Evolutionary conservation across 2,888 invertebrate species (phyloP), one percentile per base, ranked within the genome.

Genomic region (Eudemis profundana): DNA sequence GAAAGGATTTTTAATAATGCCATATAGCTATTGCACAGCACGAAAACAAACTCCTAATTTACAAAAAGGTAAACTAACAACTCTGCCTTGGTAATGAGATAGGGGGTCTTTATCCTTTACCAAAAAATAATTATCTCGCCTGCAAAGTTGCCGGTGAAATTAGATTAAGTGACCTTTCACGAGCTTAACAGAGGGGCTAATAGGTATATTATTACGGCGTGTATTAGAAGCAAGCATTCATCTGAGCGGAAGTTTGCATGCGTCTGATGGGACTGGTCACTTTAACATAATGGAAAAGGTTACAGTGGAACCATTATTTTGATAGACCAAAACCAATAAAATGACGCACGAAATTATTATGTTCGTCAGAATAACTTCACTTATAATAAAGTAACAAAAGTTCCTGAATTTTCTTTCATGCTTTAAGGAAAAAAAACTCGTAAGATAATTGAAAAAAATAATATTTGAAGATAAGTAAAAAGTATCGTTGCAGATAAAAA

Each of bases 121-220:
- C 42, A 23, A 42, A 42, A 54, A 56, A 42, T 42, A 29, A 56
- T 56, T 42, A 56, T 42, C 42, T 42, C 54, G 42, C 33, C 33
- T 33, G 33, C 27, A 56, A 56, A 56, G 17, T 56, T 42, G 23
- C 27, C 7, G 42, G n/a, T 21, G 21, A 21, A 27, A 42, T 54
- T 42, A 27, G 27, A 27, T 23, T 27, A 7, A 40, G 10, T 23
- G 40, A 42, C 27, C 54, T 54, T 54, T 54, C 21, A 17, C 12
- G 42, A 42, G 54, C 15, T 27, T 54, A 42, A 54, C 40, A 29
- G 21, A 38, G 38, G 47, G 57, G 17, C 36, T 27, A 40, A 49
- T 27, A 36, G 66, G 68, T 67, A 56, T 72, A 72, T 69, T 73
- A 72, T 73, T 73, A 70, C 69, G 69, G 69, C 61, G 66, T 61